Base-by-base conservation (phyloP, 2,797 vertebrate species). In the Naso thynnoides region DNA sequence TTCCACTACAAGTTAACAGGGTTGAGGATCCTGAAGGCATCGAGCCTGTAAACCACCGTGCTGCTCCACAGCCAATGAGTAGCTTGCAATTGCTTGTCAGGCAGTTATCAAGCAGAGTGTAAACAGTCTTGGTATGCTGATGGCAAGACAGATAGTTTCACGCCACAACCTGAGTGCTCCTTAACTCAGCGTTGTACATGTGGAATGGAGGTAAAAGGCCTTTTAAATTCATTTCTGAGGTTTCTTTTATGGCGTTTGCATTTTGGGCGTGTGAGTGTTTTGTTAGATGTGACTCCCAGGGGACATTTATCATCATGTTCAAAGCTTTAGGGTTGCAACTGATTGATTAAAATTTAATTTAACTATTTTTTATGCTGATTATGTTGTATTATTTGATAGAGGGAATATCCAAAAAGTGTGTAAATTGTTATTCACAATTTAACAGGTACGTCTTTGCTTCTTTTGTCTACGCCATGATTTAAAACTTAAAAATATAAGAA, bases 11-110 rank as follows among this genome's bases (percentile, higher is more conserved):
- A 26, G 56, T 73, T 50, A 50, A 0, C 10, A 15, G 26, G 19
- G 29, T 67, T 56, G 61, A 56, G 48, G 54, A 66, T 58, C 41
- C 31, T 50, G 36, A 63, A 47, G 45, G 50, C 39, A 38, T 2
- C 16, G 15, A 23, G 50, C 11, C 38, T 70, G 56, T 42, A 68
- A 67, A 58, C 24, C 29, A 49, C 45, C 21, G 21, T 14, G n/a
- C 18, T 73, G 57, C 5, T 27, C 5, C 39, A 44, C 24, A 83
- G 79, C 88, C 60, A 87, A 82, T 86, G 70, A 87, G 79, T 78
- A 76, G 78, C 80, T 77, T 84, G 73, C 52, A 76, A 83, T 70
- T 69, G 66, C 74, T 68, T 82, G 79, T 87, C 78, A 62, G 58
- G 64, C 59, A 55, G 70, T 78, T 86, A 86, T 77, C 80, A 75